A percentile compares a stretch with the other conserved stretches of the same genome.
phyloP scores from a whole-genome alignment of 2,888 invertebrate genomes.

The Atethmia centrago region DNA sequence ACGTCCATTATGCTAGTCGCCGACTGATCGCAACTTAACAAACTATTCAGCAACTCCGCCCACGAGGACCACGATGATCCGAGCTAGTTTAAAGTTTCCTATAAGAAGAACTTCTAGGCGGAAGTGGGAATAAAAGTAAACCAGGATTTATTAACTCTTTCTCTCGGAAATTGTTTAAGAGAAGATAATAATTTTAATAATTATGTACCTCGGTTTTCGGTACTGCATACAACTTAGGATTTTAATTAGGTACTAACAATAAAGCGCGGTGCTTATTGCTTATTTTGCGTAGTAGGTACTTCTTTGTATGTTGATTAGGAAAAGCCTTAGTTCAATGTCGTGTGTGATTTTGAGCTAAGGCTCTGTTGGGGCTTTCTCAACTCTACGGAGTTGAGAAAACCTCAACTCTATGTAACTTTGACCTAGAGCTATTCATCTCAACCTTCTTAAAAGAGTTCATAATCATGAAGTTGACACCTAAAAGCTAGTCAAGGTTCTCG shows the following conservation, averaged over 20 bases:
- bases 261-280: not conserved
- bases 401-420: not conserved
- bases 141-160: constrained; percentile 5
- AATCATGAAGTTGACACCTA: constrained; percentile 11
- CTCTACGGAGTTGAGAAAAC: not conserved
- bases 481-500: constrained; percentile 24
- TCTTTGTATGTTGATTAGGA: not conserved
- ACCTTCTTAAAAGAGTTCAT: constrained; percentile 5
- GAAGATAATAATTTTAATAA: too few relatives aligned
- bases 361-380: too few relatives aligned
- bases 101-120: not conserved
- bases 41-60: constrained; percentile 62
- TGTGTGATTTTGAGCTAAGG: too few relatives aligned
- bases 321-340: not conserved
- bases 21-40: constrained; percentile 66
- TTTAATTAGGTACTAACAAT: not conserved
- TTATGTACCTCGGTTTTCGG: too few relatives aligned
- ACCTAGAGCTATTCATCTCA: not conserved
- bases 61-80: constrained; percentile 28
- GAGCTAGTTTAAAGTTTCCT: constrained; percentile 25
- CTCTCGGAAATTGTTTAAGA: not conserved
- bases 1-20: constrained; percentile 65
- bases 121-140: constrained; percentile 8
- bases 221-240: not conserved
- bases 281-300: too few relatives aligned